Conservation (phyloP, 2,113 vertebrate species). For the Cichladusa arquata region DNA sequence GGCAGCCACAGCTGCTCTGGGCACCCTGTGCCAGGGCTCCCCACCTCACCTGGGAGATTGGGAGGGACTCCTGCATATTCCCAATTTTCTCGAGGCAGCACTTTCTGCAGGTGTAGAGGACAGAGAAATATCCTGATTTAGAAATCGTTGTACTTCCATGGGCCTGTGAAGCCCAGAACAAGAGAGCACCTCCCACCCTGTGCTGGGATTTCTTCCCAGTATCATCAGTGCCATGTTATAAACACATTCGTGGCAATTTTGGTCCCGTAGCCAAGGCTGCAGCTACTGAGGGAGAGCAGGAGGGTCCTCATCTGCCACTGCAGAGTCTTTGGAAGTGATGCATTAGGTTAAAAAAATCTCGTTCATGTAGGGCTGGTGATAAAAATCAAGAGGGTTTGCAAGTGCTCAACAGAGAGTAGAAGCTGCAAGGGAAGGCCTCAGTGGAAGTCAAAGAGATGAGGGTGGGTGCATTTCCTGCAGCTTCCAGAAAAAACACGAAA, state of each 20-base stretch:
- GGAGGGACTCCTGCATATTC: not conserved
- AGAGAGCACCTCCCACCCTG: not conserved
- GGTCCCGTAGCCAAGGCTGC: not conserved
- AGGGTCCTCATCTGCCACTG: not conserved
- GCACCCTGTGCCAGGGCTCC: not conserved
- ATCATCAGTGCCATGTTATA: fast-evolving
- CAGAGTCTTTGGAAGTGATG: fast-evolving
- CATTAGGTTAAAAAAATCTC: not conserved
- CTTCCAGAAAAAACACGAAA: not conserved
- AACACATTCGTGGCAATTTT: fast-evolving
- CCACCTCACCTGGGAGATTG: not conserved
- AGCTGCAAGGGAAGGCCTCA: not conserved
- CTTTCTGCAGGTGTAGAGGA: not conserved
- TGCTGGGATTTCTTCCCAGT: no score
- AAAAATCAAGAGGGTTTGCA: not conserved
- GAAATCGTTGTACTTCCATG: not conserved
- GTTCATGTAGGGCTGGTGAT: not conserved
- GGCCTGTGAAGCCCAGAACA: not conserved
- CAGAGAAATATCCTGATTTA: not conserved
- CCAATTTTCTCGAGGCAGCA: not conserved
- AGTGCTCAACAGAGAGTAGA: not conserved
- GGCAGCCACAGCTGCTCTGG: not conserved
- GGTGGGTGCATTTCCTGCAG: not conserved
- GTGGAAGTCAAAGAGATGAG: not conserved
- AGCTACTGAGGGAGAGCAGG: not conserved